These are phyloP conservation scores for Spodoptera picta DNA, from an alignment of 2,888 invertebrate species.

Conservation along the genomic window DNA sequence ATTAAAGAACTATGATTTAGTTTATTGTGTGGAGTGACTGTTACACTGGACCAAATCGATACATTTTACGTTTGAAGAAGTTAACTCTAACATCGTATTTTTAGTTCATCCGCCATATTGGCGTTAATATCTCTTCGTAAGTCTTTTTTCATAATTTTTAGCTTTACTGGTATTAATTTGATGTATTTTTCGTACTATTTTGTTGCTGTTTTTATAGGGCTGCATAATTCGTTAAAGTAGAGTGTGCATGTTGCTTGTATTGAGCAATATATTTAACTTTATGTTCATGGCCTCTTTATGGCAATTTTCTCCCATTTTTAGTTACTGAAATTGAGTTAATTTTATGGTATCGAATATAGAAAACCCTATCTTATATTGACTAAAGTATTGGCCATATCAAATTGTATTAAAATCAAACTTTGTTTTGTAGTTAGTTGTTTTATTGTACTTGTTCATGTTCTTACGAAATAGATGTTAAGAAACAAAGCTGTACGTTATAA, in stretches of 20 bases:
- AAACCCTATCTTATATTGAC: conserved; percentile 21
- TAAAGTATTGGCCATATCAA: conserved; percentile 32
- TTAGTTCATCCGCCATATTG: conserved; percentile 92
- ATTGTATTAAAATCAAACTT: conserved; percentile 48
- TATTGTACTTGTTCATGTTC: conserved; percentile 50
- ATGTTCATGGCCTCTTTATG: conserved; percentile 83
- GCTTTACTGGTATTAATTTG: conserved; percentile 77
- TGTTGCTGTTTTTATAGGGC: conserved; percentile 86
- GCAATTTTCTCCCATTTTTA: conserved; percentile 76
- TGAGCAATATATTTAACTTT: conserved; percentile 71
- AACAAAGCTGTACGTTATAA: conserved; percentile 54
- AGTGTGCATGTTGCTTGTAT: conserved; percentile 74
- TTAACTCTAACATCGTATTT: conserved; percentile 87
- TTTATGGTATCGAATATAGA: conserved; percentile 46
- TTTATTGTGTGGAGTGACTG: conserved; percentile 81
- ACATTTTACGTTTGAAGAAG: conserved; percentile 82
- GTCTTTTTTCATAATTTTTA: conserved; percentile 86
- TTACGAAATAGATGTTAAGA: conserved; percentile 52
- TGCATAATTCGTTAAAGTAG: conserved; percentile 75
- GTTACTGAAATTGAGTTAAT: conserved; percentile 59
- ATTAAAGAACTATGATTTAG: conserved; percentile 77
- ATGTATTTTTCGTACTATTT: conserved; percentile 75
- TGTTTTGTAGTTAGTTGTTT: conserved; percentile 52
- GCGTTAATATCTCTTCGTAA: conserved; percentile 89
- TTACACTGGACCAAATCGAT: conserved; percentile 78